Evolutionary conservation across 53 echinoderm and acorn worm genomes (phyloP), one percentile per base, ranked within the genome.

Genomic region (Astropecten irregularis): DNA sequence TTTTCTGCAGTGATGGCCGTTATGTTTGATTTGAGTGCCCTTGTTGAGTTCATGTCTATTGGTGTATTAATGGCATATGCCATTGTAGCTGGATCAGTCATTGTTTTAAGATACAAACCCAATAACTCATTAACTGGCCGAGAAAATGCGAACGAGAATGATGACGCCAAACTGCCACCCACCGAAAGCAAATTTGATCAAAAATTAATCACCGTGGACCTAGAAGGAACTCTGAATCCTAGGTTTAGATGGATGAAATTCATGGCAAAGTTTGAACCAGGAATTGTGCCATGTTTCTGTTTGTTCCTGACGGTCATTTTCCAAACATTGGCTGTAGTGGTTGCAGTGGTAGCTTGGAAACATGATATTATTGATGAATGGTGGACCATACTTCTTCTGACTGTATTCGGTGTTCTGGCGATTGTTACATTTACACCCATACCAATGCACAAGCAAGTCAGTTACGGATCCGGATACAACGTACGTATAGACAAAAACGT

Each of bases 21-120:
- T n/a, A 31, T 88, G 29, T 89, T 93, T 49, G 81, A 91, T 16
- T 21, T 88, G 16, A 62, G 66, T 7, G 81, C 84, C 22, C 88
- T 93, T 8, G 86, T 93, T 7, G 69, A 67, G 40, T 90, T 93
- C 22, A 70, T 93, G 48, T 90, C 94, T 4, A 85, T 93, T 13
- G 94, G 94, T 10, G 86, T 83, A 15, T 47, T 93, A 1, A 73
- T 85, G 58, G 85, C 94, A 1, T 93, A 85, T 58, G 73, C 59
- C n/a, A 90, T 93, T 40, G 90, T 90, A 5, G 66, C 90, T 16
- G 90, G 68, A 5, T 73, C 90, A 2, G 71, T 90, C 0, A 77
- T 93, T 4, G 44, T 83, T 9, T 44, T 93, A 20, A 83, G 93
- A 19, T 93, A 93, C 59, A 59, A 67, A 16, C 93, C 90, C 13